Conservation (phyloP, 2,888 invertebrate species). For the Neria commutata region DNA sequence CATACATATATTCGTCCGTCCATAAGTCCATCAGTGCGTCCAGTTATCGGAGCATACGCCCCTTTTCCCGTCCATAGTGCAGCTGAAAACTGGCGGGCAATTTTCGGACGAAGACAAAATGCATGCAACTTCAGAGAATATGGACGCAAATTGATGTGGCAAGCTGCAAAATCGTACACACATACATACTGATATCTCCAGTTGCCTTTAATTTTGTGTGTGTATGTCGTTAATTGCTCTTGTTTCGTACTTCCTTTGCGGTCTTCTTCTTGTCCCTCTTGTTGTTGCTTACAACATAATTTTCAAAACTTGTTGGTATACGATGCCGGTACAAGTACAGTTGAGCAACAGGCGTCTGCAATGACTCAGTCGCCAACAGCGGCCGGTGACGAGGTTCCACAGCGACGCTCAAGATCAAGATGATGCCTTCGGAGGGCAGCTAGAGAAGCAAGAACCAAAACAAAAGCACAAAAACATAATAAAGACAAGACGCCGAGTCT, state of each 20-base stretch:
- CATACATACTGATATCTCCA: too few relatives aligned
- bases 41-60: too few relatives aligned
- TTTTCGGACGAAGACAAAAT: neutral
- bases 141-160: neutral
- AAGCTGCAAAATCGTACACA: slow-evolving; percentile 3
- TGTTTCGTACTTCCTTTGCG: neutral
- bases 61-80: neutral
- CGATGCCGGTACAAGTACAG: neutral
- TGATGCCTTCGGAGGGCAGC: neutral
- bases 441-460: slow-evolving; percentile 4
- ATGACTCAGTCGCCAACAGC: neutral
- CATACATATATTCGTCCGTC: too few relatives aligned
- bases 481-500: neutral
- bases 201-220: too few relatives aligned
- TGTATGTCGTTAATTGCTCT: neutral
- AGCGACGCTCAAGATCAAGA: neutral
- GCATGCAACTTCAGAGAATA: neutral
- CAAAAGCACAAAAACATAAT: slow-evolving; percentile 2
- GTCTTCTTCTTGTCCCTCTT: neutral
- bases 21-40: too few relatives aligned
- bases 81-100: neutral
- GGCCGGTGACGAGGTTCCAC: neutral
- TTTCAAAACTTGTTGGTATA: neutral
- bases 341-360: slow-evolving; percentile 5
- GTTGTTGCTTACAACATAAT: neutral